Percentiles rank a stretch among this genome's conserved stretches.
Evolutionary conservation across 2,797 vertebrate species (phyloP).

Genomic region (Myotis daubentonii): DNA sequence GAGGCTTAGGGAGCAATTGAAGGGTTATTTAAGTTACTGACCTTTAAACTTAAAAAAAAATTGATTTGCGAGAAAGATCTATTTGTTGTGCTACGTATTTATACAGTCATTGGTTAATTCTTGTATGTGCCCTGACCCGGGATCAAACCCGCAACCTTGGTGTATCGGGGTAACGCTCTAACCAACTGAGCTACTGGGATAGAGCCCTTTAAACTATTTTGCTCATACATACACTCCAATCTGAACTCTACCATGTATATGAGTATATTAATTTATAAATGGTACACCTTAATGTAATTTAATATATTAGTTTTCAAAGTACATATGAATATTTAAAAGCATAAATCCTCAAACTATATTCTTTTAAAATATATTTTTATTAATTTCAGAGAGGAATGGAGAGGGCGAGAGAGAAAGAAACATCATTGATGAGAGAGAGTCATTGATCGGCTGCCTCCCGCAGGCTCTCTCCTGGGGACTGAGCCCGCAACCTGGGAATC

Average conservation of each 20-base stretch:
- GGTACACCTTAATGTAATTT: not conserved
- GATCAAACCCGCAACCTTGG: not conserved
- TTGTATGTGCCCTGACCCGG: not conserved
- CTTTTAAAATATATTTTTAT: no score
- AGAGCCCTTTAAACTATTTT: not conserved
- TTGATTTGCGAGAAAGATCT: not conserved
- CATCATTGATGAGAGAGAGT: no score
- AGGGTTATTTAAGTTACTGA: not conserved
- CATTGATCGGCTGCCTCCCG: no score
- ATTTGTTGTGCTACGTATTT: not conserved
- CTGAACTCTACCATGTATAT: not conserved
- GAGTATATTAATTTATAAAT: not conserved
- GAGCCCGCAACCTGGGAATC: no score
- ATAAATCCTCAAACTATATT: not conserved
- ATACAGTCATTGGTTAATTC: not conserved
- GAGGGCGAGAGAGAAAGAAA: no score
- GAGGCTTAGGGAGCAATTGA: not conserved
- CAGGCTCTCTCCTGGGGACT: no score
- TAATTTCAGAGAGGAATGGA: no score
- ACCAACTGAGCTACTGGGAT: not conserved
- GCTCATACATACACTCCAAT: not conserved
- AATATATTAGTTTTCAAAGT: not conserved
- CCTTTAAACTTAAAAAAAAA: not conserved
- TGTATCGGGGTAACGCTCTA: not conserved
- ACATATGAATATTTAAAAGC: conserved; percentile 32